Evolutionary conservation across 2,797 vertebrate species (phyloP).

Genomic region (Enteromius anoplus): DNA sequence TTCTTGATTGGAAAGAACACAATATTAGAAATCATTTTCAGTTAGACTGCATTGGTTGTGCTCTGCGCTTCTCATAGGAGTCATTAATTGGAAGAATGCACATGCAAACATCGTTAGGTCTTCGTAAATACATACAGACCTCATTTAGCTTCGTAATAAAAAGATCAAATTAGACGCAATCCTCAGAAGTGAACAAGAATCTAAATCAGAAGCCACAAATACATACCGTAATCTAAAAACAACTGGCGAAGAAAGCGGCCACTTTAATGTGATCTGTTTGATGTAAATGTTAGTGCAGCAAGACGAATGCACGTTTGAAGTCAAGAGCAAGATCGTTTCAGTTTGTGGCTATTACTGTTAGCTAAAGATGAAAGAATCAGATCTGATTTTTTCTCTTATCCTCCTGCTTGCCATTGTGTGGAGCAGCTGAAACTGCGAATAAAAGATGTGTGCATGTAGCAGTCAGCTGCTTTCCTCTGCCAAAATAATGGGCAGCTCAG

Average conservation of each 20-base stretch:
- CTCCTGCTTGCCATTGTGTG: conserved; percentile 41
- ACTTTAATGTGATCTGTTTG: conserved; percentile 4
- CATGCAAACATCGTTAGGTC: background rate
- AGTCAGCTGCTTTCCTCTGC: conserved; percentile 53
- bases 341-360: conserved; percentile 36
- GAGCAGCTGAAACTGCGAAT: conserved; percentile 24
- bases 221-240: background rate
- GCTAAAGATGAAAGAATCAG: conserved; percentile 47
- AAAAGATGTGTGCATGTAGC: conserved; percentile 25
- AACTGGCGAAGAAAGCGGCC: background rate
- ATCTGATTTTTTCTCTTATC: conserved; percentile 7
- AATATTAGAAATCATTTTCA: background rate
- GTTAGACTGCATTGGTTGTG: no score
- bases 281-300: conserved; percentile 9
- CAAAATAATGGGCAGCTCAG: conserved; percentile 54
- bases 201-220: background rate
- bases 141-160: background rate
- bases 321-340: conserved; percentile 46
- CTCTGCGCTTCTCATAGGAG: background rate
- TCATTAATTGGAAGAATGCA: background rate
- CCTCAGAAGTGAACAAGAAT: background rate
- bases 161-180: background rate
- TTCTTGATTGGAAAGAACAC: background rate
- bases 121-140: background rate
- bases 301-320: conserved; percentile 42